A percentile compares a stretch with the other conserved stretches of the same genome.
phyloP scores from a whole-genome alignment of 2,888 invertebrate species.

The Therioaphis trifolii region DNA sequence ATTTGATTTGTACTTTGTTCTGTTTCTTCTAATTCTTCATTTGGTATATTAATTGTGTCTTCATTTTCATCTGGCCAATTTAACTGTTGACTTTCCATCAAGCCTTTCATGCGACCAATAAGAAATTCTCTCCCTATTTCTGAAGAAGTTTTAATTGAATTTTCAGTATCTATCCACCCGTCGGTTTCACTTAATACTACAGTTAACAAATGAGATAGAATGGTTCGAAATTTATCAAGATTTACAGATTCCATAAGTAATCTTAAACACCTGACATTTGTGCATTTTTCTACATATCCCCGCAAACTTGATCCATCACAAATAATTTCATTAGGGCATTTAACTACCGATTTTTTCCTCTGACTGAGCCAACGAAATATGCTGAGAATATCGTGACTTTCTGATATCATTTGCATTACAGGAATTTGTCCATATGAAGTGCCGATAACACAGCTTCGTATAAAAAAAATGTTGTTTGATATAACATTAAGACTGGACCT shows the following conservation, averaged over 20 bases:
- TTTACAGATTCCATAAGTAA: neutral
- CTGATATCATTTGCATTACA: neutral
- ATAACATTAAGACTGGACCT: neutral
- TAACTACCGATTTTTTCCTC: neutral
- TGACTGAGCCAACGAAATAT: neutral
- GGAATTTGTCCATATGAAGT: constrained; percentile 13
- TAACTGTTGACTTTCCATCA: neutral
- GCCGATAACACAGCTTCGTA: neutral
- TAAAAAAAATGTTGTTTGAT: constrained; percentile 1
- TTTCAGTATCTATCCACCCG: neutral
- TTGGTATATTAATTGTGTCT: neutral
- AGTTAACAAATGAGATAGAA: neutral
- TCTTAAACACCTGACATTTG: neutral
- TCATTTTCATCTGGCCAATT: neutral
- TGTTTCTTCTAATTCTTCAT: neutral
- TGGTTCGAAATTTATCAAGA: neutral
- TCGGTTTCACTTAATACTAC: neutral
- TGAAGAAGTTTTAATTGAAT: neutral
- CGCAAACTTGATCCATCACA: neutral
- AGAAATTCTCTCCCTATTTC: neutral
- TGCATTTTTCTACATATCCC: neutral
- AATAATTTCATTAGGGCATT: neutral
- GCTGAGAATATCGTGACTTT: constrained; percentile 3
- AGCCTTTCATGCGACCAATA: neutral
- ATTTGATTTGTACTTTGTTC: neutral